Conservation (phyloP, 2,797 vertebrate genomes). For the Poeciliopsis paucimaculata region DNA sequence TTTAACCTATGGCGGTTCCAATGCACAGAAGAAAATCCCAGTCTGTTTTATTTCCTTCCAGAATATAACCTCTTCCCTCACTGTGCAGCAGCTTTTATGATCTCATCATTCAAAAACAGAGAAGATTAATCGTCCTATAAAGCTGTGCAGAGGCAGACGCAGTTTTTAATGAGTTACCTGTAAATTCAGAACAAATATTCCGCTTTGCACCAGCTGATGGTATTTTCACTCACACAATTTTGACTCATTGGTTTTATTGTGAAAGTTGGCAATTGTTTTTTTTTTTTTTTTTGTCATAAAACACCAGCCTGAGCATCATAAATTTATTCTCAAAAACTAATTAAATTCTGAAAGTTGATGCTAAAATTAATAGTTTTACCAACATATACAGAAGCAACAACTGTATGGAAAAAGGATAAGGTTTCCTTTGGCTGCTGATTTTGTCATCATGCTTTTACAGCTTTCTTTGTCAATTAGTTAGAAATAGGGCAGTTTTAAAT, state of each 20-base stretch:
- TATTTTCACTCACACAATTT: neutral
- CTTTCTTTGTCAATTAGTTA: neutral
- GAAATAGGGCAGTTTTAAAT: neutral
- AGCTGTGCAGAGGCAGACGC: neutral
- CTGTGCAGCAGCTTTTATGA: neutral
- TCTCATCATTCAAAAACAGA: neutral
- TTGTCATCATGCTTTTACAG: neutral
- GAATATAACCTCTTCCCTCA: neutral
- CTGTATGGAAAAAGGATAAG: neutral
- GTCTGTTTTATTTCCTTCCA: neutral
- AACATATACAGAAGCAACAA: neutral
- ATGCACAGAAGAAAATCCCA: conserved; percentile 2
- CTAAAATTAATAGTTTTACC: neutral
- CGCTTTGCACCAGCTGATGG: neutral
- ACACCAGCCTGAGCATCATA: neutral
- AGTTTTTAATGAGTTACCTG: neutral
- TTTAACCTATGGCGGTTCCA: conserved; percentile 3
- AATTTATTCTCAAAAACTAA: neutral
- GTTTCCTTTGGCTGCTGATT: neutral
- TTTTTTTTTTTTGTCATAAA: neutral
- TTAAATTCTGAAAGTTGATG: neutral
- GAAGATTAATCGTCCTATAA: neutral
- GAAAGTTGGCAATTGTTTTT: no score
- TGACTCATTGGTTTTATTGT: neutral
- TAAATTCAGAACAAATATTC: neutral